Percentiles rank a stretch among this genome's conserved stretches.
phyloP scores from a whole-genome alignment of 2,888 invertebrate genomes.

The Mystacides longicornis region DNA sequence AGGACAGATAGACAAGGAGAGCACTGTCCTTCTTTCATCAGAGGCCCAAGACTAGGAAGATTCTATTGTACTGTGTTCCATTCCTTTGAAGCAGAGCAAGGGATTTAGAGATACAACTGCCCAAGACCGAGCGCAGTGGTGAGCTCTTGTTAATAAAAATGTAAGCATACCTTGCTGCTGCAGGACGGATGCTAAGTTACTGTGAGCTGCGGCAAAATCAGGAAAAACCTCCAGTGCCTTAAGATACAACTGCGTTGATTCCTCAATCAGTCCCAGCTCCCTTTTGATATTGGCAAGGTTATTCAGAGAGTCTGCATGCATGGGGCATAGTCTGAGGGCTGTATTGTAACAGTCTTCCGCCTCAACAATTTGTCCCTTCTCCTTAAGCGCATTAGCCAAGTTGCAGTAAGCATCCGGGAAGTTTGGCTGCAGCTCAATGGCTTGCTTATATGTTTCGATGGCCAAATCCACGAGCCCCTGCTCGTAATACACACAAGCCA shows the following conservation, averaged over 20 bases:
- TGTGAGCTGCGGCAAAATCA: constrained; percentile 98
- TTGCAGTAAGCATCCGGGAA: constrained; percentile 99
- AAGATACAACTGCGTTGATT: constrained; percentile 88
- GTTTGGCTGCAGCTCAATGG: constrained; percentile 96
- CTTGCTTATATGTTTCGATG: constrained; percentile 94
- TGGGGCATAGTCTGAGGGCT: constrained; percentile 86
- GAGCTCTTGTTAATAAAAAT: too few species aligned
- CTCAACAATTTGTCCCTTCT: constrained; percentile 90
- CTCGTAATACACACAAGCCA: constrained; percentile 98
- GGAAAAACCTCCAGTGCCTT: constrained; percentile 90
- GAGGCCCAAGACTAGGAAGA: too few species aligned
- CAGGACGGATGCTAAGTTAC: constrained; percentile 93
- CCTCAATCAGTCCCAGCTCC: constrained; percentile 95
- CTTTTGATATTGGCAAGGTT: constrained; percentile 98
- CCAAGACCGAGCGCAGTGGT: too few species aligned
- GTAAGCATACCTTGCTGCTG: constrained; percentile 98
- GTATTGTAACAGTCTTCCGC: constrained; percentile 98
- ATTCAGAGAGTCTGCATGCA: constrained; percentile 97
- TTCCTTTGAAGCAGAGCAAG: too few species aligned
- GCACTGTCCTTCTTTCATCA: too few species aligned
- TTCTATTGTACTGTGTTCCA: too few species aligned
- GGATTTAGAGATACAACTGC: too few species aligned
- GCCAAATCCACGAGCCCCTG: constrained; percentile 97
- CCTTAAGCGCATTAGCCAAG: constrained; percentile 97
- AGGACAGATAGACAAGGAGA: too few species aligned